These are phyloP conservation scores for Sebastolobus alascanus DNA, from an alignment of 2,797 vertebrate genomes.

Conservation along the genomic window DNA sequence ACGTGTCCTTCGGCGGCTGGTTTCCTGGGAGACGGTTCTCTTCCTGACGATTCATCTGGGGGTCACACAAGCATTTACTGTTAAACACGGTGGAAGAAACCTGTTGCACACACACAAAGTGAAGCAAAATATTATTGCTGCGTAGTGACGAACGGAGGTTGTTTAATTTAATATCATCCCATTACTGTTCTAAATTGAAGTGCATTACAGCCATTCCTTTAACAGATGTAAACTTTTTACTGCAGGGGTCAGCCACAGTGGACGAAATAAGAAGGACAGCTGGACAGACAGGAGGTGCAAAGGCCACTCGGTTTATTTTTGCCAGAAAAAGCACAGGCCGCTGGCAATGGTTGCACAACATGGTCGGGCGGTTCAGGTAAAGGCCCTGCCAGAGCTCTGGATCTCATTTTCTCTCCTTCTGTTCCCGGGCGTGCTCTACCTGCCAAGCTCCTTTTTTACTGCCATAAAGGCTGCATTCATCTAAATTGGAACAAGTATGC, in stretches of 20 bases:
- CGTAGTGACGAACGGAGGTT: constrained; percentile 1
- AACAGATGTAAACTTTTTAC: constrained; percentile 50
- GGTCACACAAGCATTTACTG: constrained; percentile 52
- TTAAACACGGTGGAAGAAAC: constrained; percentile 34
- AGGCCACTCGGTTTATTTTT: constrained; percentile 41
- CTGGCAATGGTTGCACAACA: constrained; percentile 73
- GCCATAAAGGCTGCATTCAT: constrained; percentile 84
- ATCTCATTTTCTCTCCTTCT: constrained; percentile 83
- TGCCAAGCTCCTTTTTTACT: constrained; percentile 81
- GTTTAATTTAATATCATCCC: constrained; percentile 43
- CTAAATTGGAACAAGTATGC: constrained; percentile 81
- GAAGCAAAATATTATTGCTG: constrained; percentile 15
- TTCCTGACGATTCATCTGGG: constrained; percentile 85
- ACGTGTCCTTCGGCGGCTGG: constrained; percentile 80
- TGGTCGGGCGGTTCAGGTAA: constrained; percentile 77
- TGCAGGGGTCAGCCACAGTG: constrained; percentile 49
- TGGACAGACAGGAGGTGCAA: constrained; percentile 32
- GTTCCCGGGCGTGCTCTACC: constrained; percentile 78
- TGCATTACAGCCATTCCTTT: constrained; percentile 31
- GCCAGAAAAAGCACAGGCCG: constrained; percentile 78
- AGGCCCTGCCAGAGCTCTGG: constrained; percentile 84
- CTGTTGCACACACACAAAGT: constrained; percentile 1
- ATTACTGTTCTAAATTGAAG: constrained; percentile 35
- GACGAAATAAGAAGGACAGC: constrained; percentile 59
- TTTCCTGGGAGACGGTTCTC: constrained; percentile 79